These are phyloP conservation scores for Exaiptasia diaphana DNA, from an alignment of 64 coral and sea anemone species.

Conservation along the genomic window DNA sequence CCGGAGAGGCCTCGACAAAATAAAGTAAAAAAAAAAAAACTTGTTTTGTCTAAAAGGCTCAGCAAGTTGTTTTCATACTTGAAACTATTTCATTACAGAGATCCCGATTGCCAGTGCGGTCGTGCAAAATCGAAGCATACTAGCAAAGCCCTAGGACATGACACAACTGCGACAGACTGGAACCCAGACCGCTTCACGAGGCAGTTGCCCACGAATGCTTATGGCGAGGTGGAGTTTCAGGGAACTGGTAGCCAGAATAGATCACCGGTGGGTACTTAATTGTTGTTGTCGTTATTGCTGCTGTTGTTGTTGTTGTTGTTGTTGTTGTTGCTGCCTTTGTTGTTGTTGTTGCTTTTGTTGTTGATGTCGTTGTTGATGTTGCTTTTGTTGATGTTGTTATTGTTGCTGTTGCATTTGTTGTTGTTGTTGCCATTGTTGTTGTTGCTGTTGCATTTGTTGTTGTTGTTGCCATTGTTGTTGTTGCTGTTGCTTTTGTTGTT, in stretches of 20 bases:
- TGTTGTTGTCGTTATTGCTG: too few species aligned
- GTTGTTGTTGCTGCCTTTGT: too few species aligned
- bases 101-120: conserved; percentile 57
- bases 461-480: too few species aligned
- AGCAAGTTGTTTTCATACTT: not conserved
- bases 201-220: conserved; percentile 71
- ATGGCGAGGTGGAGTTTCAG: conserved; percentile 93
- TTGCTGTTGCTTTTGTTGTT: too few species aligned
- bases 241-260: conserved; percentile 71
- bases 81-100: not conserved
- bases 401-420: too few species aligned
- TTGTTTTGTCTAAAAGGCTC: not conserved
- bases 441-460: too few species aligned
- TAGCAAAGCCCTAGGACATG: not conserved
- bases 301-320: too few species aligned
- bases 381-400: too few species aligned
- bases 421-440: too few species aligned
- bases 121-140: conserved; percentile 29
- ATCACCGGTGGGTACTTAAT: conserved; percentile 83
- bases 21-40: not conserved
- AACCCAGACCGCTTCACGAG: conserved; percentile 70
- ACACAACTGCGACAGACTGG: conserved; percentile 48
- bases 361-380: too few species aligned
- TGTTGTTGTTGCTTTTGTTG: too few species aligned
- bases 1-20: not conserved